Evolutionary conservation across 2,888 invertebrate genomes (phyloP).

Genomic region (Petrolisthes cinctipes): DNA sequence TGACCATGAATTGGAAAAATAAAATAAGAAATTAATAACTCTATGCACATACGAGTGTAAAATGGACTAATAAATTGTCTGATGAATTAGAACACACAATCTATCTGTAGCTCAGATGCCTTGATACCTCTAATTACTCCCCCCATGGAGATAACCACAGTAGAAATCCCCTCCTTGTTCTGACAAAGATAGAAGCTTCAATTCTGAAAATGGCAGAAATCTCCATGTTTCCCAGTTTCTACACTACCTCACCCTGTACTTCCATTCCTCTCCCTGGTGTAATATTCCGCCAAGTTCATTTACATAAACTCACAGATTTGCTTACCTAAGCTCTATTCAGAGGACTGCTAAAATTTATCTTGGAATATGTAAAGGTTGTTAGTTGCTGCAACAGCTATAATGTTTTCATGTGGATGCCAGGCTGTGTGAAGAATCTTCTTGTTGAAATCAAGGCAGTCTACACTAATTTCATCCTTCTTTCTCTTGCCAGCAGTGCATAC

Average conservation of each 20-base stretch:
- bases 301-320: slow-evolving; percentile 13
- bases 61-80: too few species aligned
- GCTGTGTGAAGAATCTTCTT: slow-evolving; percentile 99
- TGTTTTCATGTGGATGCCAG: slow-evolving; percentile 99
- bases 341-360: slow-evolving; percentile 79
- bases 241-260: neutral
- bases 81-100: too few species aligned
- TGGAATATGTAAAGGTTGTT: slow-evolving; percentile 99
- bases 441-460: slow-evolving; percentile 98
- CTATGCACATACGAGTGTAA: too few species aligned
- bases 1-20: too few species aligned
- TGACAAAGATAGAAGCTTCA: neutral
- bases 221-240: neutral
- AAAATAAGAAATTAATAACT: too few species aligned
- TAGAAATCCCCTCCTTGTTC: neutral
- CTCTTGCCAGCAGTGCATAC: slow-evolving; percentile 96
- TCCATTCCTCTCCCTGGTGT: too few species aligned
- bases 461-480: slow-evolving; percentile 96
- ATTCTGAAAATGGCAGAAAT: neutral
- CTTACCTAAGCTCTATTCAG: slow-evolving; percentile 59
- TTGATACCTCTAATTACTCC: too few species aligned
- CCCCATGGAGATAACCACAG: neutral
- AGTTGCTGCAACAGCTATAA: slow-evolving; percentile 98
- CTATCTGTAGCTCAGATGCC: too few species aligned
- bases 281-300: too few species aligned